Conservation (phyloP, 2,888 invertebrate genomes). For the Lithosia quadra region DNA sequence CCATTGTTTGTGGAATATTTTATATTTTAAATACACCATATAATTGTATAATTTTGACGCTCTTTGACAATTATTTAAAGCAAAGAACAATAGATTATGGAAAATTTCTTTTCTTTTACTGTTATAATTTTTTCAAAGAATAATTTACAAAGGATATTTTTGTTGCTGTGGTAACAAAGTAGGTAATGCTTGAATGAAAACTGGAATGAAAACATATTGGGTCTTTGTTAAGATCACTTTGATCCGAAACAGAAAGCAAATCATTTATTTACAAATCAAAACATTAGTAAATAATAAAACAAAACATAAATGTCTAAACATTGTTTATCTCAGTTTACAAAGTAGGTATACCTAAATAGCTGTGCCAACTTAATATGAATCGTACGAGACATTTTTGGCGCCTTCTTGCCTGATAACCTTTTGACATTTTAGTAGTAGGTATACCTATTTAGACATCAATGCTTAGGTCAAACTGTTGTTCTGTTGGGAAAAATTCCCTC, state of each 20-base stretch:
- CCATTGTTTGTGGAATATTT: neutral
- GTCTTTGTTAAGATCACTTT: neutral
- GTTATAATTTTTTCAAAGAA: no score
- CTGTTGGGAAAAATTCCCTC: no score
- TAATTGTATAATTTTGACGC: neutral
- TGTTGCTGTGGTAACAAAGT: neutral
- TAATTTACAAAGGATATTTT: neutral
- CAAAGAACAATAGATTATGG: neutral
- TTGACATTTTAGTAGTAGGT: constrained; percentile 31
- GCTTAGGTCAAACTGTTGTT: no score
- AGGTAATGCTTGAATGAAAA: neutral
- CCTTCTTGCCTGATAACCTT: constrained; percentile 28
- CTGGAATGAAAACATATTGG: neutral
- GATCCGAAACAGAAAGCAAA: neutral
- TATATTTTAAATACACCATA: neutral
- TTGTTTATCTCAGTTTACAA: neutral
- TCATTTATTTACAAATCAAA: neutral
- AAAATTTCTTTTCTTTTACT: neutral
- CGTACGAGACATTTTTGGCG: neutral
- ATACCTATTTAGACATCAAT: constrained; percentile 24
- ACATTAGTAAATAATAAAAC: neutral
- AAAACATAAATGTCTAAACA: neutral
- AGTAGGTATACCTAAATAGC: no score
- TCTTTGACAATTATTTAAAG: neutral
- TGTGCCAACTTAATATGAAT: neutral